Evolutionary conservation across 2,888 invertebrate genomes (phyloP).

Genomic region (Itoplectis maculator): DNA sequence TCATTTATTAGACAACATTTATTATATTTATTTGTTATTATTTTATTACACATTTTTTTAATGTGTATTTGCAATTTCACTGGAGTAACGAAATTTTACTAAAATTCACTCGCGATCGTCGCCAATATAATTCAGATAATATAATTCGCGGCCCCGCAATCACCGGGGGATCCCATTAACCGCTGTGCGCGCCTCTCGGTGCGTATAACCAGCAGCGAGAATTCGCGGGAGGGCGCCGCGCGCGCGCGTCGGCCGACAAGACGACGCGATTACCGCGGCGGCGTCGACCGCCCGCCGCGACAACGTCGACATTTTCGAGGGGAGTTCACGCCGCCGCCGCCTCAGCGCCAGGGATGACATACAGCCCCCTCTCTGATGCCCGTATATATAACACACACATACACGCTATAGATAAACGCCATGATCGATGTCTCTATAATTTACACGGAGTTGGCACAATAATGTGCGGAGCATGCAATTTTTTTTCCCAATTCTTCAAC

Average conservation of each 20-base stretch:
- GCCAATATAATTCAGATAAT: too few species aligned
- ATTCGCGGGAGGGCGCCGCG: background rate
- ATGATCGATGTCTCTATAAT: conserved; percentile 20
- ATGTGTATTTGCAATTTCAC: too few species aligned
- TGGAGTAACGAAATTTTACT: too few species aligned
- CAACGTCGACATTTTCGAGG: conserved; percentile 75
- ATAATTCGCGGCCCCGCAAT: background rate
- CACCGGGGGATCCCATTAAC: background rate
- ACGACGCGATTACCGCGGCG: background rate
- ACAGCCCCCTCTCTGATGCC: too few species aligned
- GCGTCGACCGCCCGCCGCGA: conserved; percentile 70
- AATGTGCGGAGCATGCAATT: conserved; percentile 38
- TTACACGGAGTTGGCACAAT: conserved; percentile 9
- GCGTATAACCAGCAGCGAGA: background rate
- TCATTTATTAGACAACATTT: too few species aligned
- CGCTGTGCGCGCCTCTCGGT: background rate
- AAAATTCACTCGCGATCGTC: too few species aligned
- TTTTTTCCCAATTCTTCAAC: conserved; percentile 23
- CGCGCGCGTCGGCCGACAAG: too few species aligned
- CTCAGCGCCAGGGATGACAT: background rate
- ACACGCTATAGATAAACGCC: too few species aligned
- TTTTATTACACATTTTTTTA: too few species aligned
- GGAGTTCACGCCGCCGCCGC: conserved; percentile 36
- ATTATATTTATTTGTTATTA: too few species aligned
- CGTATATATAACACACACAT: too few species aligned